phyloP scores from a whole-genome alignment of 2,113 vertebrate genomes.

The Sinocyclocheilus grahami region DNA sequence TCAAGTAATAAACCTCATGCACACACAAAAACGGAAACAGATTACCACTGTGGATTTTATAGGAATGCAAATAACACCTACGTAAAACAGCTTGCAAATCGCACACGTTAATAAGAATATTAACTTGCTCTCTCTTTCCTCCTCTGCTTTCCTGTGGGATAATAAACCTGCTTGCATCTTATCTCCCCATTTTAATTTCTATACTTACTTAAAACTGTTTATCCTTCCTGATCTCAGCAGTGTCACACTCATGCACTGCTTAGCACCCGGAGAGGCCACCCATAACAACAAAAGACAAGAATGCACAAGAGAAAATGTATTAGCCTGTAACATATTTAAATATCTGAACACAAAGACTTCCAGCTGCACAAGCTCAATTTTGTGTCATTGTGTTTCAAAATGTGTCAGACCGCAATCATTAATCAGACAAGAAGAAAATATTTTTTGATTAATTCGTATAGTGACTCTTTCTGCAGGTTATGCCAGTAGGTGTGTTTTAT shows the following conservation, averaged over 20 bases:
- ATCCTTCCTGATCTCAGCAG: slow-evolving; percentile 1
- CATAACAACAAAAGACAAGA: neutral
- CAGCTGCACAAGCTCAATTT: neutral
- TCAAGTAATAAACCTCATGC: neutral
- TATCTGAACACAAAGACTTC: neutral
- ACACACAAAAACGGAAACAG: neutral
- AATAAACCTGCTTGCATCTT: slow-evolving; percentile 32
- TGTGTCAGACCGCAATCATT: neutral
- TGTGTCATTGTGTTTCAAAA: neutral
- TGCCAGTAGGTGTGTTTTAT: neutral
- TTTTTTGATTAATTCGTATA: neutral
- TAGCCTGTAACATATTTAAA: neutral
- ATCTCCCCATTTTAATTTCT: slow-evolving; percentile 4
- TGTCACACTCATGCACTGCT: neutral
- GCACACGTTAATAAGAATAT: slow-evolving; percentile 29
- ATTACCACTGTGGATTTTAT: slow-evolving; percentile 25
- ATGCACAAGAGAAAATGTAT: neutral
- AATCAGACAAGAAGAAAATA: neutral
- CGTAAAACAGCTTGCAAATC: neutral
- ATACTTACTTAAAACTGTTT: neutral
- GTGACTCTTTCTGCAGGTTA: neutral
- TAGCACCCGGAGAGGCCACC: neutral
- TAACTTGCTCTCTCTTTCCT: neutral
- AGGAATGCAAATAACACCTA: slow-evolving; percentile 8
- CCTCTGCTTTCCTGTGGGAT: neutral